Conservation (phyloP, 2,888 invertebrate genomes). For the Pemphredon lugubris region DNA sequence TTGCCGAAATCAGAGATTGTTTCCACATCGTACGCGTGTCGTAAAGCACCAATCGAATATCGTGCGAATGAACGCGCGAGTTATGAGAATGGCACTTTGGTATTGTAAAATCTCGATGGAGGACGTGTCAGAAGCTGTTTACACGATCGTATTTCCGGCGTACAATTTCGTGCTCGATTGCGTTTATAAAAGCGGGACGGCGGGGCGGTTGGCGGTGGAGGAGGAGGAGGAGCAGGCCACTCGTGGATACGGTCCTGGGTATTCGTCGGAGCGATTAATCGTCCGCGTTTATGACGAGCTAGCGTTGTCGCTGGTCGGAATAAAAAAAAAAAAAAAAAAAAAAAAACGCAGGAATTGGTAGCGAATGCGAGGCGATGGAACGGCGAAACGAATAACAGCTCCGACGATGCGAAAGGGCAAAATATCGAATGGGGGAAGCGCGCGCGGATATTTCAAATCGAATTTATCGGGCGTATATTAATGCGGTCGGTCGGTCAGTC, state of each 20-base stretch:
- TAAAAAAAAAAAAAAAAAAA: slow-evolving; percentile 18
- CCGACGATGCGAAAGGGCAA: slow-evolving; percentile 50
- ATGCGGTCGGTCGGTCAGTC: slow-evolving; percentile 58
- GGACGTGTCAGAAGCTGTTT: slow-evolving; percentile 56
- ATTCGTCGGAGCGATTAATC: slow-evolving; percentile 56
- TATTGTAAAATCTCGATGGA: slow-evolving; percentile 46
- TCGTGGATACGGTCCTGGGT: slow-evolving; percentile 31
- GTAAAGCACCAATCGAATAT: slow-evolving; percentile 14
- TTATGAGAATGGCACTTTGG: slow-evolving; percentile 32
- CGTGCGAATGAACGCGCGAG: slow-evolving; percentile 4
- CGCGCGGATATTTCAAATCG: slow-evolving; percentile 49
- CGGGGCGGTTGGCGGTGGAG: no score
- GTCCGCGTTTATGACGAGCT: slow-evolving; percentile 62
- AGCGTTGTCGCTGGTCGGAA: slow-evolving; percentile 37
- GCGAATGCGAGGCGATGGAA: slow-evolving; percentile 14
- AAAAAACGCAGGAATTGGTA: slow-evolving; percentile 12
- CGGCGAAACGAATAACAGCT: slow-evolving; percentile 51
- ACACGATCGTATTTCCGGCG: slow-evolving; percentile 51
- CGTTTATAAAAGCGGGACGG: slow-evolving; percentile 55
- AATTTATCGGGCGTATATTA: slow-evolving; percentile 66
- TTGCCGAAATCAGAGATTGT: not conserved
- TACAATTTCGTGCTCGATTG: slow-evolving; percentile 54
- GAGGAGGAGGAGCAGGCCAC: not conserved
- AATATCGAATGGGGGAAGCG: slow-evolving; percentile 41
- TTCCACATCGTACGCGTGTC: not conserved